Evolutionary conservation across 2,888 invertebrate species (phyloP).

Genomic region (Coelinius sp.): DNA sequence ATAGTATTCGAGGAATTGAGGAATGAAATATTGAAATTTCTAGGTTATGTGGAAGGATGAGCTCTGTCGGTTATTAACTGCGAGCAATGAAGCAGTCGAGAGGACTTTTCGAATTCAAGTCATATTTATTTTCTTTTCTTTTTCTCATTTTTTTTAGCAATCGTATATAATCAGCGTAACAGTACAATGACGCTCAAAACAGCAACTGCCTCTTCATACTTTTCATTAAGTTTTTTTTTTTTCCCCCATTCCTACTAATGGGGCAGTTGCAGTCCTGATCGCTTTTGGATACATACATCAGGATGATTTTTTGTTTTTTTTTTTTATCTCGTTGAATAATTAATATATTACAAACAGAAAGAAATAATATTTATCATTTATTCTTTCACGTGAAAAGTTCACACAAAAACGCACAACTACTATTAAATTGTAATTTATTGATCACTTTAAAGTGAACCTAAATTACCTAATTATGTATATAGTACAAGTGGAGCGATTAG

Average conservation of each 20-base stretch:
- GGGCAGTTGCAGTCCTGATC: conserved; percentile 64
- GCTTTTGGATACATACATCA: conserved; percentile 61
- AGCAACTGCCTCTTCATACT: conserved; percentile 63
- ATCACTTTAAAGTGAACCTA: conserved; percentile 44
- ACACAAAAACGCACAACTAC: conserved; percentile 63
- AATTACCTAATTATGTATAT: conserved; percentile 58
- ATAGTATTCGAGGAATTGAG: too few species aligned
- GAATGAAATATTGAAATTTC: background rate
- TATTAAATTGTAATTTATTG: conserved; percentile 43
- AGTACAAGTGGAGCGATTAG: conserved; percentile 67
- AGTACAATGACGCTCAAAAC: conserved; percentile 69
- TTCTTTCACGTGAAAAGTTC: conserved; percentile 59
- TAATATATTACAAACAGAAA: conserved; percentile 68
- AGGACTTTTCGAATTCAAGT: conserved; percentile 63
- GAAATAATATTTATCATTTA: conserved; percentile 38
- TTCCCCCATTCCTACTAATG: conserved; percentile 45
- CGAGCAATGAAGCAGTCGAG: conserved; percentile 62
- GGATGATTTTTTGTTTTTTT: conserved; percentile 46
- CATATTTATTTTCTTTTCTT: conserved; percentile 65
- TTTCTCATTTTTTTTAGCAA: conserved; percentile 62
- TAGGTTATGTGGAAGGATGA: background rate
- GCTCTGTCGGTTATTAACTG: conserved; percentile 49
- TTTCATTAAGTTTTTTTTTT: conserved; percentile 36
- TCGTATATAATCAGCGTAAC: conserved; percentile 69
- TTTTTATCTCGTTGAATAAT: conserved; percentile 55